Evolutionary conservation across 2,797 vertebrate genomes (phyloP).

Genomic region (Ficedula albicollis): DNA sequence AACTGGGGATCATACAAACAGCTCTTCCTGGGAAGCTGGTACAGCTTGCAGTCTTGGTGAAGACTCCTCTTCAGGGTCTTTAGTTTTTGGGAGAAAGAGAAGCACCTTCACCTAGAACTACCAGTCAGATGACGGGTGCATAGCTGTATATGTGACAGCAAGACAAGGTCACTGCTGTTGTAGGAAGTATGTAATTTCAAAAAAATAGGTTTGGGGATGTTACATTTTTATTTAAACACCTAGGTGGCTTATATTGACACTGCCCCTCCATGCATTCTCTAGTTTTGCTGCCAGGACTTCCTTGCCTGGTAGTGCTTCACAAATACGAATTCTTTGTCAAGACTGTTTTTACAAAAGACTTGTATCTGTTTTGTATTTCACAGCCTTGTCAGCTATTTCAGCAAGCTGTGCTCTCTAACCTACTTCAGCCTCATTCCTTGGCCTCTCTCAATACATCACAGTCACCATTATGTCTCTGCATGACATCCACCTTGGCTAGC

Average conservation of each 20-base stretch:
- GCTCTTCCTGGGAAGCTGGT: background rate
- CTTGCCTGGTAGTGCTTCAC: background rate
- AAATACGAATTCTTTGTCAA: background rate
- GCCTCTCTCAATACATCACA: slow-evolving; percentile 37
- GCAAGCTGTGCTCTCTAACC: slow-evolving; percentile 41
- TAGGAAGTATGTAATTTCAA: background rate
- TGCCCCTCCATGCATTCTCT: background rate
- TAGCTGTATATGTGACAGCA: background rate
- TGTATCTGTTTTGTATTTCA: background rate
- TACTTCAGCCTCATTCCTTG: slow-evolving; percentile 40
- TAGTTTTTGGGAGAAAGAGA: background rate
- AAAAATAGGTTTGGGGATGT: background rate
- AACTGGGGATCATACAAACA: background rate
- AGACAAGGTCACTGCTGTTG: background rate
- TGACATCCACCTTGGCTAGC: slow-evolving; percentile 30
- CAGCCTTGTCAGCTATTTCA: slow-evolving; percentile 20
- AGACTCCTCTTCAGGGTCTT: background rate
- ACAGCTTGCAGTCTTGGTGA: background rate
- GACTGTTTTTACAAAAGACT: background rate
- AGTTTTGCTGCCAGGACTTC: background rate
- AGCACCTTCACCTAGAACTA: background rate
- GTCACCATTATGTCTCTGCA: slow-evolving; percentile 17
- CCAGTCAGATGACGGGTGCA: background rate
- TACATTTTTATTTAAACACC: background rate
- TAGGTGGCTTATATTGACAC: background rate